Evolutionary conservation across 2,888 invertebrate genomes (phyloP).

Genomic region (Andrena bucephala): DNA sequence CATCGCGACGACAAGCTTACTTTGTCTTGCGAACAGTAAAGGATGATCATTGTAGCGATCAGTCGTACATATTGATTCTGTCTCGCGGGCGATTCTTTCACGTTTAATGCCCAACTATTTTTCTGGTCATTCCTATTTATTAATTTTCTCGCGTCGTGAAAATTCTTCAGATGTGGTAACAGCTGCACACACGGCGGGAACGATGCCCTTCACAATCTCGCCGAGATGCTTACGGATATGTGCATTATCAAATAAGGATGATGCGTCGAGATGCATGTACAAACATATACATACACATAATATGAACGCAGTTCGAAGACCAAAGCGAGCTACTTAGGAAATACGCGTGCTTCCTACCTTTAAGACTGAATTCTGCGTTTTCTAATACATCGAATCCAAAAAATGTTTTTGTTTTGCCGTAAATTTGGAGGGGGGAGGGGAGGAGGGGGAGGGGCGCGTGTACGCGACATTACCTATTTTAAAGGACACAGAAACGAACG

Average conservation of each 20-base stretch:
- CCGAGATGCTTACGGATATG: constrained; percentile 45
- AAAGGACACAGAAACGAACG: constrained; percentile 19
- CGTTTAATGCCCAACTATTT: constrained; percentile 34
- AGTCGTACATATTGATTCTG: constrained; percentile 41
- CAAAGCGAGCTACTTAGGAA: constrained; percentile 62
- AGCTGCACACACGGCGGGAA: constrained; percentile 3
- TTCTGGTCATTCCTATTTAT: constrained; percentile 62
- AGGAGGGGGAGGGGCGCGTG: neutral
- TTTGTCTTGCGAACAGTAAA: constrained; percentile 44
- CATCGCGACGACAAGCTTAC: constrained; percentile 22
- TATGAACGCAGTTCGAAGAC: constrained; percentile 55
- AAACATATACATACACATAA: constrained; percentile 52
- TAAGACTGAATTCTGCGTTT: constrained; percentile 79
- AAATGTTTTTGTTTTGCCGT: constrained; percentile 26
- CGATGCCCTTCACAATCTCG: constrained; percentile 40
- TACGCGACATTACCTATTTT: constrained; percentile 34
- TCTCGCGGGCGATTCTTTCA: constrained; percentile 33
- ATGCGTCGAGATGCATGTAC: constrained; percentile 48
- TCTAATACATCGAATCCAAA: constrained; percentile 56
- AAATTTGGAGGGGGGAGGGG: neutral
- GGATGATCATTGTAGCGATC: constrained; percentile 35
- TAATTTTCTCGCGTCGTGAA: constrained; percentile 42
- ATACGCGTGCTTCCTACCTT: constrained; percentile 77
- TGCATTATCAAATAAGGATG: constrained; percentile 37
- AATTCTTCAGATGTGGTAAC: constrained; percentile 21